Base-by-base conservation (phyloP, 2,113 vertebrate genomes). In the Donacobius atricapilla region DNA sequence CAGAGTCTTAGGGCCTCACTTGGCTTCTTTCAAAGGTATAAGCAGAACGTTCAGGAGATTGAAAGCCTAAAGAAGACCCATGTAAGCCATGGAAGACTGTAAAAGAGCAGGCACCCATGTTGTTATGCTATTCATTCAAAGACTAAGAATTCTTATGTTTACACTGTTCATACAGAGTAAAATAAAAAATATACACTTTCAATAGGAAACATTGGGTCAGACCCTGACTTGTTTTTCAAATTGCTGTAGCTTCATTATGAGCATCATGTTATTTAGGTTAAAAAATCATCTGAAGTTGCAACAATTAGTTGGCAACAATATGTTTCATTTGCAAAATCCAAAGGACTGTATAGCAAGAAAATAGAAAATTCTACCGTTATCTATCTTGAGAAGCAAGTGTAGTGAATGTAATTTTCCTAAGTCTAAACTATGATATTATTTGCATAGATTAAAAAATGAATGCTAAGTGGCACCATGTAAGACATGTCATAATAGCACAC, bases 321-420 rank as follows among this genome's bases (percentile, higher is more conserved):
- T 77, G 37, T 57, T 80, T 65, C 16, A 75, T 64, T 75, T 81
- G n/a, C 17, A 68, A 90, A 77, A 70, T 78, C 31, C 51, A 61
- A 90, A 90, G 63, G 72, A 81, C n/a, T 27, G 15, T 30, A 51
- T 11, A 81, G 71, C 19, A 70, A 72, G 35, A 87, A 94, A 91
- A 64, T 23, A 7, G 48, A 92, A 95, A 90, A 66, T 58, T 40
- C 50, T 66, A 58, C 47, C 18, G 71, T 68, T 28, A 71, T 58
- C 30, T 80, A 6, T 40, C 61, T 33, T 24, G 30, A 58, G 81
- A 78, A 86, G 51, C 13, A 71, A 85, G 23, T 22, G 30, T 31
- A 31, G 54, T 6, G 10, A 54, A 24, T 83, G 15, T 30, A 77
- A 73, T 83, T 96, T 47, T 60, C 27, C 33, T 19, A 39, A 70